Conservation (phyloP, 2,797 vertebrate species). For the Danio choprae region DNA sequence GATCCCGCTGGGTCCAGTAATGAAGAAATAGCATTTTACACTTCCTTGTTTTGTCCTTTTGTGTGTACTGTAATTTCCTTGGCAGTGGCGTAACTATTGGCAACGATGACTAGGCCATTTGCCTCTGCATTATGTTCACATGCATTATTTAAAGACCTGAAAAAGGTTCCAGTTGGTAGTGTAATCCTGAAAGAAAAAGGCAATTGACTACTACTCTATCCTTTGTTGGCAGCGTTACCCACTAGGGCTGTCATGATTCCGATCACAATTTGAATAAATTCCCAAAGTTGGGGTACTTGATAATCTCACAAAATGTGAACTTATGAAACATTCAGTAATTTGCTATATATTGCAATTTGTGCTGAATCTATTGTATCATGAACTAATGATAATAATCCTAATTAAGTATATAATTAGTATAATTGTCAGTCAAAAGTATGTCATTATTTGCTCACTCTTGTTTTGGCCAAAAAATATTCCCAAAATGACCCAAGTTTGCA, state of each 20-base stretch:
- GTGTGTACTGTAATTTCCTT: slow-evolving; percentile 33
- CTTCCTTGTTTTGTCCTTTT: slow-evolving; percentile 27
- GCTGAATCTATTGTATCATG: neutral
- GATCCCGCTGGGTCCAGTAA: slow-evolving; percentile 8
- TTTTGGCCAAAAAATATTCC: no score
- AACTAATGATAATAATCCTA: neutral
- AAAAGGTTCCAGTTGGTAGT: neutral
- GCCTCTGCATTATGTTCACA: neutral
- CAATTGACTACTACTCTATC: neutral
- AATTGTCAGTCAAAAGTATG: no score
- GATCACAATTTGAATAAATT: neutral
- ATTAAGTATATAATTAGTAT: no score
- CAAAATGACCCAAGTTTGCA: no score
- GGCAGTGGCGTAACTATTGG: neutral
- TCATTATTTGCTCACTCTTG: no score
- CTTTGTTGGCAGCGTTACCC: neutral
- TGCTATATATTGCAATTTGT: neutral
- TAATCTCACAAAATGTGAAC: neutral
- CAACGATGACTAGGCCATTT: neutral
- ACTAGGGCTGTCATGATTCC: neutral
- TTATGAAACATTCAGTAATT: no score
- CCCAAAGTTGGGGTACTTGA: neutral
- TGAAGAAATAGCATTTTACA: slow-evolving; percentile 13
- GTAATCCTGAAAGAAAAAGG: neutral
- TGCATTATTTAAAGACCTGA: neutral